phyloP scores from a whole-genome alignment of 2,888 invertebrate species.

The Scaptodrosophila latifasciaeformis region DNA sequence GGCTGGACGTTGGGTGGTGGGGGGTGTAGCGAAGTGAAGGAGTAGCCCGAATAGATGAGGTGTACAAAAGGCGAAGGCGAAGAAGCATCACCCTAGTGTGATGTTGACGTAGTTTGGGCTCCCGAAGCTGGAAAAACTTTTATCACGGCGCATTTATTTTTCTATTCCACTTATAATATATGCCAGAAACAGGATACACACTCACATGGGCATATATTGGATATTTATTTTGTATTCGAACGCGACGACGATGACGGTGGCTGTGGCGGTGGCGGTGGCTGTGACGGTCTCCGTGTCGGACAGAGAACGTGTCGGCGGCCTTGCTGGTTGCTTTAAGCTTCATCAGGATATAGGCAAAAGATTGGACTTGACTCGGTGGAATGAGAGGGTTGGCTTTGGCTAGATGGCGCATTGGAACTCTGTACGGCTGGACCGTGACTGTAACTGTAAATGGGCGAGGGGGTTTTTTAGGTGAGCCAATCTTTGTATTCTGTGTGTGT shows the following conservation, averaged over 20 bases:
- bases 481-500: conserved; percentile 11
- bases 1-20: conserved; percentile 35
- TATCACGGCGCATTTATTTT: conserved; percentile 71
- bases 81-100: conserved; percentile 13
- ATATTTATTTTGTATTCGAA: conserved; percentile 71
- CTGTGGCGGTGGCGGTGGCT: too few species aligned
- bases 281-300: too few species aligned
- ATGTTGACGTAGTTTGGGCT: conserved; percentile 11
- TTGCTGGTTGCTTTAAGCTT: conserved; percentile 42
- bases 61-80: too few species aligned
- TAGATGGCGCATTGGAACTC: background rate
- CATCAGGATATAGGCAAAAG: conserved; percentile 24
- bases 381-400: conserved; percentile 4
- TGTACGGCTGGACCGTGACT: conserved; percentile 23
- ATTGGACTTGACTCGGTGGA: conserved; percentile 2
- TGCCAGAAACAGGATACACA: conserved; percentile 72
- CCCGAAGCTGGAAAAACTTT: conserved; percentile 48
- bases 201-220: conserved; percentile 61
- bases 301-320: conserved; percentile 34
- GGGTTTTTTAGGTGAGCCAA: background rate
- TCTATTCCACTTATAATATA: conserved; percentile 72
- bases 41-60: too few species aligned
- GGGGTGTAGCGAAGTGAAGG: background rate
- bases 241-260: conserved; percentile 54
- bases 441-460: background rate